Evolutionary conservation across 2,888 invertebrate genomes (phyloP).

Genomic region (Acanthococcus lagerstroemiae): DNA sequence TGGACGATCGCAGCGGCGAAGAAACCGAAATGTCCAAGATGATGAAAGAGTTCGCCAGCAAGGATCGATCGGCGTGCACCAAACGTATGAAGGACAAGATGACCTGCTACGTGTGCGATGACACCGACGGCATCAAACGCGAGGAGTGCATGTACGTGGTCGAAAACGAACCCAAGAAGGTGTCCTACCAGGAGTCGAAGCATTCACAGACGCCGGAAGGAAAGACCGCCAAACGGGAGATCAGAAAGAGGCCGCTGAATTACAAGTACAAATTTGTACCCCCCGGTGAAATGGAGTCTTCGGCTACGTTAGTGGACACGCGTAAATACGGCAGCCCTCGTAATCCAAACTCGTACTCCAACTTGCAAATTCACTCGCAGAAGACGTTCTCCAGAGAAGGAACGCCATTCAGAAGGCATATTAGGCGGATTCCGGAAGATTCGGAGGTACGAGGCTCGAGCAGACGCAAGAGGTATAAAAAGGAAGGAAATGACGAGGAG

Average conservation of each 20-base stretch:
- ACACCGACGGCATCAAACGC: slow-evolving; percentile 57
- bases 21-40: slow-evolving; percentile 58
- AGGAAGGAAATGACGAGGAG: slow-evolving; percentile 32
- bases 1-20: slow-evolving; percentile 43
- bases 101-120: slow-evolving; percentile 65
- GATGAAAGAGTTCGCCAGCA: slow-evolving; percentile 60
- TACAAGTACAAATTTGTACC: slow-evolving; percentile 10
- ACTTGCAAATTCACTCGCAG: slow-evolving; percentile 17
- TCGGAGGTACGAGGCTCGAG: not conserved
- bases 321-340: not conserved
- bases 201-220: slow-evolving; percentile 39
- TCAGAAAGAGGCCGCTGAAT: not conserved
- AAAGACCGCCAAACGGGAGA: slow-evolving; percentile 3
- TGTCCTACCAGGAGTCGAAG: slow-evolving; percentile 57
- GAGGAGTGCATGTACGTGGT: slow-evolving; percentile 71
- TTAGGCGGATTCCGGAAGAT: not conserved
- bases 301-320: not conserved
- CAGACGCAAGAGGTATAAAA: not conserved
- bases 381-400: slow-evolving; percentile 7
- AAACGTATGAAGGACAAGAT: slow-evolving; percentile 61
- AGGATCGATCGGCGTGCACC: slow-evolving; percentile 59
- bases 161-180: slow-evolving; percentile 55
- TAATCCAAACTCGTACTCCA: slow-evolving; percentile 1
- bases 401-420: not conserved
- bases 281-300: slow-evolving; percentile 4